Base-by-base conservation (phyloP, 2,888 invertebrate species). In the Julus scandinavius region DNA sequence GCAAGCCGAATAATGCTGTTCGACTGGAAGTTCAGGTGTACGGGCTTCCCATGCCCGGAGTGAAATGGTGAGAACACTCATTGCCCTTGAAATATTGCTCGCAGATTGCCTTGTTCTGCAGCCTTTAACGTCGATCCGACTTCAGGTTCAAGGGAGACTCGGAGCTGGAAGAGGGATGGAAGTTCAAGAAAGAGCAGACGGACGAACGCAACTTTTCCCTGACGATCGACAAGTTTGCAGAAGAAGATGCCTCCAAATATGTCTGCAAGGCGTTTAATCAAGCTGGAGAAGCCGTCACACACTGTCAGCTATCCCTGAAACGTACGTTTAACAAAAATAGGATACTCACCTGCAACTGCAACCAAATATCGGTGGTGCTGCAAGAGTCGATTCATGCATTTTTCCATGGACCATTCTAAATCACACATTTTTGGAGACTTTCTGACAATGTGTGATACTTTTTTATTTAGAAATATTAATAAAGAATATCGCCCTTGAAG, bases 1-100 rank as follows among this genome's bases (percentile, higher is more conserved):
- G 91, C 91, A n/a, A 90, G 91, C 87, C 90, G 90, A 72, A 89
- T 90, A 20, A 90, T 90, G 15, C 89, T 90, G 29, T 90, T 89
- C 86, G 86, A 5, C 86, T 89, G 58, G 90, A 89, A 49, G 89
- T 90, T 15, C 89, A 90, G 85, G 88, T 90, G 20, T 88, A 87
- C 80, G 90, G 90, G 9, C 40, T 88, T 72, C 90, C 90, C 13
- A 89, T 89, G 87, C 90, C 90, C 15, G 45, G 58, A 13, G 88
- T 89, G n/a, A 90, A 88, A 63, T 90, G 90, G 90, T 89, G 88
- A 87, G 58, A 49, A 45, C 9, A 6, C 83, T 7, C 29, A 7
- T 54, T 13, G 15, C 6, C n/a, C 50, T 49, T n/a, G 20, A n/a
- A 15, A 4, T 86, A 9, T 86, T 86, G 45, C 7, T 45, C 45